Percentiles rank a stretch among this genome's conserved stretches.
phyloP scores from a whole-genome alignment of 2,113 vertebrate species.

The Apteryx owenii region DNA sequence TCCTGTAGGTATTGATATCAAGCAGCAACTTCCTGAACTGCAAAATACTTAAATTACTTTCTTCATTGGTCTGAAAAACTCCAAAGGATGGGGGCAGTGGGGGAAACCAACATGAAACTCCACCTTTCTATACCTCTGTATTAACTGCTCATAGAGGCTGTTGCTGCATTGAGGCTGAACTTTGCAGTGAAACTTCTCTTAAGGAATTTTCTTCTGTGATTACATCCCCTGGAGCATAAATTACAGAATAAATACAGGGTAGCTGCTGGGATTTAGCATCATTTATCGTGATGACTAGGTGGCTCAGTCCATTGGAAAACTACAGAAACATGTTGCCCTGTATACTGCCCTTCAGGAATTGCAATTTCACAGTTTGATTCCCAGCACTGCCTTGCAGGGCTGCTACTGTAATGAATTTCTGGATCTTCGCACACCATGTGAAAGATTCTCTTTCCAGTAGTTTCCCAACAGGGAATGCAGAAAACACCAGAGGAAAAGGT shows the following conservation, averaged over 20 bases:
- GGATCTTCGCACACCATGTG: conserved; percentile 16
- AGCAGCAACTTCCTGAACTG: background rate
- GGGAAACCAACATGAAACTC: background rate
- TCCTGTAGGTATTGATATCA: background rate
- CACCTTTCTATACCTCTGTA: background rate
- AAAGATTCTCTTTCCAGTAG: background rate
- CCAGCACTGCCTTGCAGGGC: conserved; percentile 46
- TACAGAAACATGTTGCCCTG: background rate
- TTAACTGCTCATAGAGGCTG: background rate
- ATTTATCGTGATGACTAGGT: conserved; percentile 32
- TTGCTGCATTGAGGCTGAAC: background rate
- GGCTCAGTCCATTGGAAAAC: conserved; percentile 35
- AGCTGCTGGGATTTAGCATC: conserved; percentile 29
- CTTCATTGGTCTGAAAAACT: background rate
- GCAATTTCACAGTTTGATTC: conserved; percentile 77
- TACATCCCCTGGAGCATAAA: conserved; percentile 26
- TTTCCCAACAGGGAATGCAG: conserved; percentile 21
- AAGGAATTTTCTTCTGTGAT: conserved; percentile 19
- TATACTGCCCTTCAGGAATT: conserved; percentile 29
- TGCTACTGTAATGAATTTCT: conserved; percentile 67
- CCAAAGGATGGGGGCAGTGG: background rate
- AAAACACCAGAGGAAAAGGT: conserved; percentile 5
- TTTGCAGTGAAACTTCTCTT: conserved; percentile 3
- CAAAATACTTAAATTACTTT: background rate
- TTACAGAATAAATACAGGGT: conserved; percentile 9